These are phyloP conservation scores for Leptodactylus fuscus DNA, from an alignment of 2,113 vertebrate species.

Conservation along the genomic window DNA sequence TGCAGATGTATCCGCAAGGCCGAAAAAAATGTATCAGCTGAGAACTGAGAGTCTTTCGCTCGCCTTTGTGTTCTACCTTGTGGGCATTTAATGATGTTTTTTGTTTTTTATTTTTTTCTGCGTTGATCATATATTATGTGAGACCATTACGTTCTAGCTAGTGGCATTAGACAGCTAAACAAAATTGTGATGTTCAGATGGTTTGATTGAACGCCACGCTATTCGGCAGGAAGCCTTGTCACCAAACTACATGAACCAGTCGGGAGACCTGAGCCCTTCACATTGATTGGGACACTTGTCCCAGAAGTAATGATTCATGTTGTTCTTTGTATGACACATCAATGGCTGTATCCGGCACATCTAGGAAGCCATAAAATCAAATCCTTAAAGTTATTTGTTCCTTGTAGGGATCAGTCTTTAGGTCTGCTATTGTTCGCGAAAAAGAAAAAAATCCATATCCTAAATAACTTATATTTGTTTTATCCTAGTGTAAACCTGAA, in stretches of 20 bases:
- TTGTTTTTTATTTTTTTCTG: background rate
- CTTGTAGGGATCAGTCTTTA: background rate
- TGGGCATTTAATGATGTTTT: conserved; percentile 34
- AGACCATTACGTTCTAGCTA: conserved; percentile 43
- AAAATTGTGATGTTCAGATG: conserved; percentile 40
- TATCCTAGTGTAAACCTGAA: too few relatives aligned
- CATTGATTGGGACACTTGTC: conserved; percentile 13
- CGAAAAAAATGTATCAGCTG: background rate
- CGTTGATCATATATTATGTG: conserved; percentile 39
- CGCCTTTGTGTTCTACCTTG: conserved; percentile 20
- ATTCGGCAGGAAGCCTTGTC: conserved; percentile 32
- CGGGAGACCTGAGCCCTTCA: background rate
- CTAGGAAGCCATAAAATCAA: background rate
- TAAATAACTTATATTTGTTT: too few relatives aligned
- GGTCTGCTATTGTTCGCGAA: background rate
- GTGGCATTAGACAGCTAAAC: conserved; percentile 34
- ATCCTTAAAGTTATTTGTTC: background rate
- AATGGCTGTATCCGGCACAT: background rate
- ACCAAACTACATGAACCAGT: conserved; percentile 23
- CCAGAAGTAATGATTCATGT: conserved; percentile 20
- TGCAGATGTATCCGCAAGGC: background rate
- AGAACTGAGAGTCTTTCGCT: background rate
- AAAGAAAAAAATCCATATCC: too few relatives aligned
- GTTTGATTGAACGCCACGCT: conserved; percentile 35
- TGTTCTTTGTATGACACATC: conserved; percentile 4